A percentile compares a stretch with the other conserved stretches of the same genome.
Evolutionary conservation across 2,888 invertebrate species (phyloP).

Genomic region (Scaptomyza caliginosa): DNA sequence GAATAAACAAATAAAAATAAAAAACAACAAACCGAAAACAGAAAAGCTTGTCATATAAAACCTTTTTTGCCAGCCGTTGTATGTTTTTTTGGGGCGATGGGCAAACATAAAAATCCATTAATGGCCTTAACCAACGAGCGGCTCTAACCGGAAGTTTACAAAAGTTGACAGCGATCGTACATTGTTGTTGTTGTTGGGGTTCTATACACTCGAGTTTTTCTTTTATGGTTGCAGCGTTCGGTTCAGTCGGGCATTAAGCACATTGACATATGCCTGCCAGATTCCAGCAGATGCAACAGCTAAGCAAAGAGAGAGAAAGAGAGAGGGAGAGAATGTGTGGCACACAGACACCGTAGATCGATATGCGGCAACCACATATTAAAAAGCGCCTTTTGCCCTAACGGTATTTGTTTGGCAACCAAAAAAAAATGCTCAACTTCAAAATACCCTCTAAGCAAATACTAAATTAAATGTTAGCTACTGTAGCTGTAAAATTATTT

Average conservation of each 20-base stretch:
- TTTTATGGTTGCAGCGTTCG: slow-evolving; percentile 38
- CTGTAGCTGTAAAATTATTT: not conserved
- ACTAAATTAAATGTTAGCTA: no score
- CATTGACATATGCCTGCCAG: slow-evolving; percentile 71
- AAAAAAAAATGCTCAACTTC: not conserved
- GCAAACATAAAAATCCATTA: slow-evolving; percentile 65
- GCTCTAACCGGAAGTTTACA: slow-evolving; percentile 73
- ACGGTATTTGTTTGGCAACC: slow-evolving; percentile 28
- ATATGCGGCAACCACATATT: slow-evolving; percentile 66
- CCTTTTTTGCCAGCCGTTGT: slow-evolving; percentile 30
- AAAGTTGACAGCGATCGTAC: slow-evolving; percentile 72
- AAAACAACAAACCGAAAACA: not conserved
- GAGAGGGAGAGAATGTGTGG: slow-evolving; percentile 3
- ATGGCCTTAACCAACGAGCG: slow-evolving; percentile 58
- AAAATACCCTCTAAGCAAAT: slow-evolving; percentile 17
- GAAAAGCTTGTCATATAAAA: slow-evolving; percentile 28
- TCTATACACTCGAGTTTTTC: slow-evolving; percentile 38
- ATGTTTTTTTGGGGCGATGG: slow-evolving; percentile 37
- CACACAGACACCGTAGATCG: slow-evolving; percentile 50
- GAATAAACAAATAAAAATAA: not conserved
- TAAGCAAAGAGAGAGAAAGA: slow-evolving; percentile 10
- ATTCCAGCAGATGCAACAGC: slow-evolving; percentile 44
- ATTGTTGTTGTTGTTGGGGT: slow-evolving; percentile 26
- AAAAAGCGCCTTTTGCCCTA: slow-evolving; percentile 52
- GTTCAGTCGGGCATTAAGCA: slow-evolving; percentile 71